Evolutionary conservation across 2,113 vertebrate species (phyloP), one percentile per base, ranked within the genome.

Genomic region (Labrus mixtus): DNA sequence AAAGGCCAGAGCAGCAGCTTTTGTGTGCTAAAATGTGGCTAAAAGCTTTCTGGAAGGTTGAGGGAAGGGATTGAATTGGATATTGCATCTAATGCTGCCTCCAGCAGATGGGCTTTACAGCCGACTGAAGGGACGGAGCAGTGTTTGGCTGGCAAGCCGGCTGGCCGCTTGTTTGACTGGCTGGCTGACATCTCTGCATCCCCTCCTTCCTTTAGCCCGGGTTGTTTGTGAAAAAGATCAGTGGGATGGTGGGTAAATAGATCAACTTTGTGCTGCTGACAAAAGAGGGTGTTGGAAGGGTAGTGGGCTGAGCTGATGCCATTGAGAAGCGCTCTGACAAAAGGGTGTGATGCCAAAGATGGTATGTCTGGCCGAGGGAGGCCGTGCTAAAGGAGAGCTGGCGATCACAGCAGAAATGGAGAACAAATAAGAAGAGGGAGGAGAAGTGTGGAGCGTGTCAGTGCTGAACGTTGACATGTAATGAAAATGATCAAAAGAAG

Each of bases 1-100:
- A 97, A 97, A 97, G 96, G 95, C 95, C 94, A 95, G 93, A 96
- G 95, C 93, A 90, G 92, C 93, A 95, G 94, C 96, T 96, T 98
- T 97, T 97, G 96, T 97, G 95, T 93, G 94, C 96, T 96, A 97
- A 97, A 97, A 97, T 96, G 95, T 96, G 95, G 95, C 96, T 96
- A 97, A 97, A 96, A 96, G 96, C 96, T 95, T 96, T 95, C 93
- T 94, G 88, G 93, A 95, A 94, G 93, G 85, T 89, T 90, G 91
- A 92, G 80, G 91, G 81, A 91, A 93, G 87, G 90, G 96, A 97
- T 97, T 97, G 96, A 96, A 97, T 97, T 95, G 95, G 95, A 96
- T 95, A 96, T 96, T 96, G 95, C 95, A 92, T 95, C 95, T 96
- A 92, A 92, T 91, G 85, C 89, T 87, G 86, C 84, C 84, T 91